A percentile compares a stretch with the other conserved stretches of the same genome.
These are phyloP conservation scores for Drosophila burlai DNA, from an alignment of 1,140 invertebrate species.

Conservation along the genomic window DNA sequence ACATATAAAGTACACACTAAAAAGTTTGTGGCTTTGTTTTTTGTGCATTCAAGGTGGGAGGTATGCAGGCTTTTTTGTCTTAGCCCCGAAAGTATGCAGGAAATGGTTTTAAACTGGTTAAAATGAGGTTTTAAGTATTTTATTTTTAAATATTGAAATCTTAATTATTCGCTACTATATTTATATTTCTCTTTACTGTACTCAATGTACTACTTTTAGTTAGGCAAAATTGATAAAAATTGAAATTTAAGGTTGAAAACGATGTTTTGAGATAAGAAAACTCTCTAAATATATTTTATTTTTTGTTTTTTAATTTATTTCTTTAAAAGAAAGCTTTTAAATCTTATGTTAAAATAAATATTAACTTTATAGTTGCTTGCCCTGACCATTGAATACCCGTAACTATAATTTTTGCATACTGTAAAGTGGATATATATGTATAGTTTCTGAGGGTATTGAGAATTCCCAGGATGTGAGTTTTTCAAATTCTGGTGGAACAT, in stretches of 20 bases:
- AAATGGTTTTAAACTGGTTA: background rate
- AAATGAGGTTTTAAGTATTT: background rate
- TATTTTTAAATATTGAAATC: background rate
- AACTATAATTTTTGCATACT: background rate
- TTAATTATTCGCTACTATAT: no score
- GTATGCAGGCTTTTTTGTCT: slow-evolving; percentile 6
- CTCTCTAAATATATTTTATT: no score
- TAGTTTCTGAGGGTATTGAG: no score
- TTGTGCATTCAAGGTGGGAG: slow-evolving; percentile 35
- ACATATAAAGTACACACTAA: slow-evolving; percentile 46
- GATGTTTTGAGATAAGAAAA: no score
- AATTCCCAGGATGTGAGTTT: background rate
- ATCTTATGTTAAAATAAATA: no score
- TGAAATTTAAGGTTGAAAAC: no score
- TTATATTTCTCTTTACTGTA: no score
- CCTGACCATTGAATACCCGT: background rate
- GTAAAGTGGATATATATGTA: background rate
- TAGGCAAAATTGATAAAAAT: no score
- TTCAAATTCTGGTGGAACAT: background rate
- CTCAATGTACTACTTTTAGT: no score
- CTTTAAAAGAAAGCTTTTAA: no score
- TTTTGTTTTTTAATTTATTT: no score
- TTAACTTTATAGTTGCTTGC: background rate
- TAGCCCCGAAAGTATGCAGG: slow-evolving; percentile 33
- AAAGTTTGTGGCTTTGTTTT: slow-evolving; percentile 32